A percentile compares a stretch with the other conserved stretches of the same genome.
These are phyloP conservation scores for Australoheros scitulus DNA, from an alignment of 2,113 vertebrate species.

Conservation along the genomic window DNA sequence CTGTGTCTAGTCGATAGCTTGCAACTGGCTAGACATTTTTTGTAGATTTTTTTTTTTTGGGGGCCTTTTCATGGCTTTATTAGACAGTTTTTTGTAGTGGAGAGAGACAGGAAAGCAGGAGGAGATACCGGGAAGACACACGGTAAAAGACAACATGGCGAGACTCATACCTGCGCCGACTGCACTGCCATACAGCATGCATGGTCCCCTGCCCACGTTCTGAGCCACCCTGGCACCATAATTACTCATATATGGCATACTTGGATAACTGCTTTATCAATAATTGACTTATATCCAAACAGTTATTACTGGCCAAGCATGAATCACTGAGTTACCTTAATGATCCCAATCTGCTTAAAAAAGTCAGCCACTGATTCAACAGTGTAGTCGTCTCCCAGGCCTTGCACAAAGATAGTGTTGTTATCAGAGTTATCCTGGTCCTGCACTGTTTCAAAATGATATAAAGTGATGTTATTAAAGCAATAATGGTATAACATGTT, in stretches of 20 bases:
- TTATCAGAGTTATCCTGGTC: slow-evolving; percentile 94
- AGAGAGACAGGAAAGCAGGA: no score
- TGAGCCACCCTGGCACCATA: no score
- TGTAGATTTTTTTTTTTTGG: no score
- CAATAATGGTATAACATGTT: neutral
- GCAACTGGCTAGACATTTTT: no score
- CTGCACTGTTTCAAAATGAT: slow-evolving; percentile 49
- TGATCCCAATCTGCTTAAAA: slow-evolving; percentile 94
- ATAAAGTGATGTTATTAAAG: neutral
- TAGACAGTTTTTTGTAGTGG: no score
- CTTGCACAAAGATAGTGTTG: slow-evolving; percentile 95
- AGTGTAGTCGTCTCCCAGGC: slow-evolving; percentile 88
- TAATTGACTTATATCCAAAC: neutral
- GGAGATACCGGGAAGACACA: no score
- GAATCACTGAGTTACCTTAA: slow-evolving; percentile 81
- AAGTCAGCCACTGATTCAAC: slow-evolving; percentile 90
- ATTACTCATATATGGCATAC: neutral
- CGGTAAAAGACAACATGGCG: no score
- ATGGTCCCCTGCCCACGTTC: no score
- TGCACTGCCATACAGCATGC: no score
- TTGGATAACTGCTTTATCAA: neutral
- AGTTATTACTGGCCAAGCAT: neutral
- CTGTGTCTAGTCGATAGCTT: no score
- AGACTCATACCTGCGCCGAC: no score
- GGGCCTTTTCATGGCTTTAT: no score